Percentiles rank a stretch among this genome's conserved stretches.
These are phyloP conservation scores for Bombus vancouverensis DNA, from an alignment of 1,140 invertebrate genomes.

Conservation along the genomic window DNA sequence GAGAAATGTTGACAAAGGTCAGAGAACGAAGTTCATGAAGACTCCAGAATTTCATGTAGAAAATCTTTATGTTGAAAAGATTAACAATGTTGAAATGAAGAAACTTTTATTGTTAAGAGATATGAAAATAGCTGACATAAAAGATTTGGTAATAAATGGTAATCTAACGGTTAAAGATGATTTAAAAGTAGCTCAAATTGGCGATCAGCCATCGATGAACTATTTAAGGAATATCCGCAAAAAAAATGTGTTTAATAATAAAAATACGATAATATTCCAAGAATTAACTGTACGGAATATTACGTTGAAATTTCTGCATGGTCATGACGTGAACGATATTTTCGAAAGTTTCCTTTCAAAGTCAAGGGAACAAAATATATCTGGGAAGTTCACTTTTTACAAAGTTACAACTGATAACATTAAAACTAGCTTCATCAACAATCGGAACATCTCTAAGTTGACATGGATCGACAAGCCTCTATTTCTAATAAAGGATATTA, in stretches of 20 bases:
- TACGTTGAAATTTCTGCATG: conserved; percentile 42
- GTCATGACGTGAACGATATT: conserved; percentile 44
- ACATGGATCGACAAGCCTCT: conserved; percentile 60
- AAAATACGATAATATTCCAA: conserved; percentile 26
- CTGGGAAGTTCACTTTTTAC: conserved; percentile 35
- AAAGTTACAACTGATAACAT: conserved; percentile 53
- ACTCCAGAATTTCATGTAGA: conserved; percentile 42
- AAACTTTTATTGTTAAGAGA: conserved; percentile 1
- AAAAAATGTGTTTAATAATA: conserved; percentile 37
- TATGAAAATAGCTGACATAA: background rate
- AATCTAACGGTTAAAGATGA: conserved; percentile 54
- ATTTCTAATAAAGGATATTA: conserved; percentile 53
- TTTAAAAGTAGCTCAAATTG: conserved; percentile 51
- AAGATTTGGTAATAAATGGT: conserved; percentile 57
- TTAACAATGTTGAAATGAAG: conserved; percentile 36
- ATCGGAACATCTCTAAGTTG: conserved; percentile 42
- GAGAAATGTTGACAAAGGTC: conserved; percentile 19
- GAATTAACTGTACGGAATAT: conserved; percentile 58
- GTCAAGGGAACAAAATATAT: conserved; percentile 53
- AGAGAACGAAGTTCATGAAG: conserved; percentile 28
- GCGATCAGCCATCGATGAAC: background rate
- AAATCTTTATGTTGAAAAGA: conserved; percentile 47
- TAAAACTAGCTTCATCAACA: conserved; percentile 55
- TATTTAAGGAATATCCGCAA: conserved; percentile 54
- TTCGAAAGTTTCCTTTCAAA: conserved; percentile 55